Evolutionary conservation across 2,888 invertebrate genomes (phyloP).

Genomic region (Stenurella melanura): DNA sequence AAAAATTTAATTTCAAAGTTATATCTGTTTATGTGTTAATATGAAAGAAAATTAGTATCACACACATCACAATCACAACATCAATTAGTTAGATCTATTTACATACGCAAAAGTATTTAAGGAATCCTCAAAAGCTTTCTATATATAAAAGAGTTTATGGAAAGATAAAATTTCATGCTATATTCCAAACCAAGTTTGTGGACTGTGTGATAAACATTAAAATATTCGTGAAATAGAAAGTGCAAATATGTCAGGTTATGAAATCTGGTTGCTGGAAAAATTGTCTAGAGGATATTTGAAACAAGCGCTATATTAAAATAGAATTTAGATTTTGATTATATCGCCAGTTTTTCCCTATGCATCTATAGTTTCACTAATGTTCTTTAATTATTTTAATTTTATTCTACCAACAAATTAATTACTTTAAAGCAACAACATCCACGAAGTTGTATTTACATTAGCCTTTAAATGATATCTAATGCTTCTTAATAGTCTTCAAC

Average conservation of each 20-base stretch:
- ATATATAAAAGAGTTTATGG: slow-evolving; percentile 17
- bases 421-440: too few species aligned
- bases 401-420: too few species aligned
- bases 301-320: too few species aligned
- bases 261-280: slow-evolving; percentile 5
- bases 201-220: slow-evolving; percentile 19
- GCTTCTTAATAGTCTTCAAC: too few species aligned
- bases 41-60: slow-evolving; percentile 31
- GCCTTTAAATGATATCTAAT: too few species aligned
- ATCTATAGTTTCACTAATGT: too few species aligned
- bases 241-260: slow-evolving; percentile 44
- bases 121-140: slow-evolving; percentile 18
- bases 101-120: slow-evolving; percentile 32
- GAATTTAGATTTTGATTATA: too few species aligned
- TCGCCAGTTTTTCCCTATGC: too few species aligned
- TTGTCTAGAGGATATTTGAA: background rate
- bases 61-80: slow-evolving; percentile 42
- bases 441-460: too few species aligned
- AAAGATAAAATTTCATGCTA: slow-evolving; percentile 20
- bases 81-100: slow-evolving; percentile 23
- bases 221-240: slow-evolving; percentile 21
- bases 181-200: slow-evolving; percentile 14
- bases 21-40: slow-evolving; percentile 21
- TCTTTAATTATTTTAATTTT: too few species aligned
- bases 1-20: background rate